A percentile compares a stretch with the other conserved stretches of the same genome.
Conservation (phyloP, 2,113 vertebrate genomes). For the Tragelaphus buxtoni region DNA sequence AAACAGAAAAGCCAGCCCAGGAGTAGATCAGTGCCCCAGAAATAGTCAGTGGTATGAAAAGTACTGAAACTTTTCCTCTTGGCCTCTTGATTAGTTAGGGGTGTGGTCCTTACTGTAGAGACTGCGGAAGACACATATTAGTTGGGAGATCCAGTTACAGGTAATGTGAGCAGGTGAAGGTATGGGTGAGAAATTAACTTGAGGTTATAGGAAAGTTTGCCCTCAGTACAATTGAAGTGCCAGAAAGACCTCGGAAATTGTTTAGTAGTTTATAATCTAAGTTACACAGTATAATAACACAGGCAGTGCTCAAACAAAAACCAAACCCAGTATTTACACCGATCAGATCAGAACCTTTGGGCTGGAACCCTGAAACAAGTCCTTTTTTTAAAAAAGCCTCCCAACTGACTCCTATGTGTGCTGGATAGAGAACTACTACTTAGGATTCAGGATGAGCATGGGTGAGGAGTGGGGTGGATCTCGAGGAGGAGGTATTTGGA, state of each 20-base stretch:
- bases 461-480: too few relatives aligned
- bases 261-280: not conserved
- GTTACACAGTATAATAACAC: not conserved
- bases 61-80: not conserved
- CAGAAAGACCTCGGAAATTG: not conserved
- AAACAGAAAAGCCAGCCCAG: not conserved
- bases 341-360: not conserved
- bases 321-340: not conserved
- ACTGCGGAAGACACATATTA: fast-evolving
- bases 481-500: not conserved
- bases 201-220: not conserved
- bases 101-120: not conserved
- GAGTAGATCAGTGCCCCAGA: not conserved
- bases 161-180: not conserved
- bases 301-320: not conserved
- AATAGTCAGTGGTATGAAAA: not conserved
- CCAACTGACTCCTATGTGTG: fast-evolving
- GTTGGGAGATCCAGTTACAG: not conserved
- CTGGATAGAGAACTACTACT: not conserved
- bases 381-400: not conserved
- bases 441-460: not conserved
- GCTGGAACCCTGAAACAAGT: not conserved
- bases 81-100: too few relatives aligned
- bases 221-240: not conserved
- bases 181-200: not conserved